These are phyloP conservation scores for Hyaena hyaena DNA, from an alignment of 2,113 vertebrate genomes.

Conservation along the genomic window DNA sequence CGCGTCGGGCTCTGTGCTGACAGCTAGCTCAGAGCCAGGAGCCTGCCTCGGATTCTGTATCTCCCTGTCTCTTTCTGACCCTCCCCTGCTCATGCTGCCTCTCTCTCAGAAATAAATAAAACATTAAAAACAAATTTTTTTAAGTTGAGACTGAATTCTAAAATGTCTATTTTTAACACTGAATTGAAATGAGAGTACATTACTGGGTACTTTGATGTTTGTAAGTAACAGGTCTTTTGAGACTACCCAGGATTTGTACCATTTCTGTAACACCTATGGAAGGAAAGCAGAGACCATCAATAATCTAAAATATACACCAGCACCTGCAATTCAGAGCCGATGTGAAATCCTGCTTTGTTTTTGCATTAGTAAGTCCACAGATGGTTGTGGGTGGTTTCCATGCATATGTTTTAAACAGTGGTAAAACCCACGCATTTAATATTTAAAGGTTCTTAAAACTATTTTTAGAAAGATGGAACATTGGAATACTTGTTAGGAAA, in stretches of 20 bases:
- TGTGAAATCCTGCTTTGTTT: slow-evolving; percentile 54
- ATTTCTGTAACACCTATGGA: slow-evolving; percentile 35
- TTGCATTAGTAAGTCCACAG: slow-evolving; percentile 58
- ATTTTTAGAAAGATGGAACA: slow-evolving; percentile 63
- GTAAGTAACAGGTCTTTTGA: background rate
- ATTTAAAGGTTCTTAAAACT: slow-evolving; percentile 64
- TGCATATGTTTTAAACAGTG: slow-evolving; percentile 66
- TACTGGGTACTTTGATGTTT: background rate
- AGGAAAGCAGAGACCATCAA: background rate
- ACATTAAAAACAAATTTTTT: background rate
- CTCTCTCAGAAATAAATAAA: no score
- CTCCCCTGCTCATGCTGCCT: no score
- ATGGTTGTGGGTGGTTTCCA: slow-evolving; percentile 71
- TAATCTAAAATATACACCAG: slow-evolving; percentile 18
- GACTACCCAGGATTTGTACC: background rate
- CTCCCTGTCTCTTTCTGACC: no score
- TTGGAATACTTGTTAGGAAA: slow-evolving; percentile 59
- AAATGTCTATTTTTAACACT: slow-evolving; percentile 29
- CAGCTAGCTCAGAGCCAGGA: no score
- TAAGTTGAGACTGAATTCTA: background rate
- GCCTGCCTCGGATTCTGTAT: no score
- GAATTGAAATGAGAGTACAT: slow-evolving; percentile 16
- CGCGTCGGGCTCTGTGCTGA: no score
- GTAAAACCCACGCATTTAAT: slow-evolving; percentile 60
- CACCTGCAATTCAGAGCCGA: background rate